phyloP scores from a whole-genome alignment of 2,888 invertebrate genomes.

The Sinopyrophorus schimmeli region DNA sequence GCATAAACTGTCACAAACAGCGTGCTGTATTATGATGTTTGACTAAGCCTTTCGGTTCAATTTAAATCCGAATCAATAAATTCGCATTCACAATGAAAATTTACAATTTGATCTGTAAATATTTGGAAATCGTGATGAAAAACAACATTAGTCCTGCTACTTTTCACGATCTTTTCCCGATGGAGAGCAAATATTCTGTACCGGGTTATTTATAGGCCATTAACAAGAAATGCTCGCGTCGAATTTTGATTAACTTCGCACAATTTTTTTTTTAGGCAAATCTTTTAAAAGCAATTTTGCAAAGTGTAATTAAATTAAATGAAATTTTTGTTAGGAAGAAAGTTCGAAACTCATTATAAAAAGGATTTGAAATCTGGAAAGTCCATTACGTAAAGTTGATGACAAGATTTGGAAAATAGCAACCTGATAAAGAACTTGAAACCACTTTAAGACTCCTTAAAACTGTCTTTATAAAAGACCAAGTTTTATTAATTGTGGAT shows the following conservation, averaged over 20 bases:
- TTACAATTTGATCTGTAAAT: constrained; percentile 13
- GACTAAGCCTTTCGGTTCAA: neutral
- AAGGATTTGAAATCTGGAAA: constrained; percentile 14
- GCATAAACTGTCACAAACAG: too few relatives aligned
- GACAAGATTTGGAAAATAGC: constrained; percentile 16
- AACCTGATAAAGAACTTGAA: constrained; percentile 16
- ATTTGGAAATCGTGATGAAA: constrained; percentile 13
- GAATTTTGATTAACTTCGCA: too few relatives aligned
- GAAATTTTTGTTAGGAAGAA: constrained; percentile 6
- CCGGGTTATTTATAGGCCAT: constrained; percentile 2
- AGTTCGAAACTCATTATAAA: constrained; percentile 22
- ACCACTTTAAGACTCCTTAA: too few relatives aligned
- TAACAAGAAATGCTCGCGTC: neutral
- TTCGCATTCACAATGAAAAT: constrained; percentile 2
- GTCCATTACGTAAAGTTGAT: constrained; percentile 11
- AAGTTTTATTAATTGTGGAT: too few relatives aligned
- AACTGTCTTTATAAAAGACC: too few relatives aligned
- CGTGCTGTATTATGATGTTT: too few relatives aligned
- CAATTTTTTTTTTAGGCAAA: too few relatives aligned
- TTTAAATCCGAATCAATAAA: constrained; percentile 6
- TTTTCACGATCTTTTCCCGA: constrained; percentile 8
- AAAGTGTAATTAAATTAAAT: neutral
- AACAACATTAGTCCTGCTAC: constrained; percentile 13
- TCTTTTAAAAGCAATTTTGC: neutral
- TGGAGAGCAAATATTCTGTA: constrained; percentile 4